Conservation (phyloP, 1,140 invertebrate species). For the Hesperophylax magnus region DNA sequence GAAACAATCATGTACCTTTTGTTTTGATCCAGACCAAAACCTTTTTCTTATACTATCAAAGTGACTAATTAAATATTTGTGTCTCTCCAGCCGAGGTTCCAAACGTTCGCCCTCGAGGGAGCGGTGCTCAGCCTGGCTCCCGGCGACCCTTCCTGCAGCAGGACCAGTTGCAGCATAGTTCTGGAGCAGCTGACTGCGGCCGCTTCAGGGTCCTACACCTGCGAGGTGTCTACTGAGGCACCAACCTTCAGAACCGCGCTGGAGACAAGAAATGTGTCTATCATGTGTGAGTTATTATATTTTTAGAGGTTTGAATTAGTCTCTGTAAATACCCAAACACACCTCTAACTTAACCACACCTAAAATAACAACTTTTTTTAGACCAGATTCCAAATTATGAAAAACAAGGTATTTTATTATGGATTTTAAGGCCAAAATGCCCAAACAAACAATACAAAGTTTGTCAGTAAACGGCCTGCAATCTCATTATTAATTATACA, state of each 20-base stretch:
- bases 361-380: neutral
- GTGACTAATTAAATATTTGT: too few species aligned
- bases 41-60: too few species aligned
- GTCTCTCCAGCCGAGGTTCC: constrained; percentile 31
- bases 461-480: too few species aligned
- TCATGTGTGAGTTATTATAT: constrained; percentile 63
- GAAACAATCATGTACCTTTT: too few species aligned
- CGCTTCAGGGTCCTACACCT: constrained; percentile 67
- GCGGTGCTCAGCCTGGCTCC: constrained; percentile 28
- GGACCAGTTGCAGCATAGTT: constrained; percentile 62
- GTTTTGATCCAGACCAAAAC: too few species aligned
- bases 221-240: constrained; percentile 71
- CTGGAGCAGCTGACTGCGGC: constrained; percentile 61
- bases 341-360: neutral
- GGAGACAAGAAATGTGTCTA: constrained; percentile 68
- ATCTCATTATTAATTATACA: too few species aligned
- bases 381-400: neutral
- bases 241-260: constrained; percentile 68
- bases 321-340: neutral
- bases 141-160: constrained; percentile 59
- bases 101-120: constrained; percentile 49
- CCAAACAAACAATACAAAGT: too few species aligned
- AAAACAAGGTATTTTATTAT: too few species aligned
- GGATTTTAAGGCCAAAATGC: too few species aligned
- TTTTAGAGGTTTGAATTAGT: neutral